phyloP scores from a whole-genome alignment of 2,113 vertebrate species.

The Cheilinus undulatus region DNA sequence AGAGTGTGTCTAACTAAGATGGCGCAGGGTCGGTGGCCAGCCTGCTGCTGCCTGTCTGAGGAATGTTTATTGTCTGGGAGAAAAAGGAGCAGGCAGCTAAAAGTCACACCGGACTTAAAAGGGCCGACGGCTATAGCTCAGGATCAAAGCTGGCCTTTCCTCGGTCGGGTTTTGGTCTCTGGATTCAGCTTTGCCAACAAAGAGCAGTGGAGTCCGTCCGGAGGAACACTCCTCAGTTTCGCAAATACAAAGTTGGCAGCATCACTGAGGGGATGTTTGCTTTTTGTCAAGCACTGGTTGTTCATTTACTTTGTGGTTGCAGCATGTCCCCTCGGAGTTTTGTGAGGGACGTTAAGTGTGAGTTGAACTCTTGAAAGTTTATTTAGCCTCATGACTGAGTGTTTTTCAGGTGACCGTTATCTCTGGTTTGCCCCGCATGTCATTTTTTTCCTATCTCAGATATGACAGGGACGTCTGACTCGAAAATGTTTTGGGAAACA shows the following conservation, averaged over 20 bases:
- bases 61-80: slow-evolving; percentile 79
- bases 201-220: slow-evolving; percentile 1
- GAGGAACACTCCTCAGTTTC: slow-evolving; percentile 15
- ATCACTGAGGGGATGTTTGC: slow-evolving; percentile 37
- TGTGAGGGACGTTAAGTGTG: background rate
- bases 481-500: too few relatives aligned
- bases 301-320: slow-evolving; percentile 22
- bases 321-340: background rate
- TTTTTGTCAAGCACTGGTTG: slow-evolving; percentile 14
- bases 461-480: background rate
- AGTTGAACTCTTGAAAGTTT: slow-evolving; percentile 2
- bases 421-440: background rate
- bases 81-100: slow-evolving; percentile 19
- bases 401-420: slow-evolving; percentile 3
- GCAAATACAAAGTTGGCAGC: slow-evolving; percentile 66
- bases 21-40: slow-evolving; percentile 84
- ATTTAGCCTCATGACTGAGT: background rate
- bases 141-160: background rate
- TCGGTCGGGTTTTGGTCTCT: background rate
- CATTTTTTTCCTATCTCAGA: background rate
- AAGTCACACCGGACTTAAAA: slow-evolving; percentile 31
- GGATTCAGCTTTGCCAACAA: slow-evolving; percentile 24
- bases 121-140: background rate
- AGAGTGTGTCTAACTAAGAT: slow-evolving; percentile 83
- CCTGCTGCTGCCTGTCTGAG: slow-evolving; percentile 74